Base-by-base conservation (phyloP, 2,797 vertebrate genomes). In the Sebastes hubbsi region DNA sequence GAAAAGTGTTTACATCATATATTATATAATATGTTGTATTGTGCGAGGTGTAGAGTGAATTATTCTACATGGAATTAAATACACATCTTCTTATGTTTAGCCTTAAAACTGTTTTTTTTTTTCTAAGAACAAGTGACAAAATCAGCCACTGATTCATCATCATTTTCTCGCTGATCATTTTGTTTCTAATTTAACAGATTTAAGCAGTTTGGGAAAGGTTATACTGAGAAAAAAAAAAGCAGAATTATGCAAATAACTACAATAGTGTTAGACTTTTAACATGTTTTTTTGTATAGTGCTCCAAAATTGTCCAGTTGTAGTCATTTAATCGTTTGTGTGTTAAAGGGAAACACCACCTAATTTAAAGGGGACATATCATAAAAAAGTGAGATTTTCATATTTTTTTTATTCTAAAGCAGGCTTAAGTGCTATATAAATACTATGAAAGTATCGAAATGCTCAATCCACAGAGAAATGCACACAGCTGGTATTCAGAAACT, bases 141-240 rank as follows among this genome's bases (percentile, higher is more conserved):
- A 5, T 25, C 4, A 30, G 2, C 24, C 12, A 14, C 6, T 16
- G 24, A 65, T 65, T 18, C 4, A 24, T 34, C 0, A 32, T 0
- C 0, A 22, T 34, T 12, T 3, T 13, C 10, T n/a, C 0, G 16
- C 62, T 64, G 6, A 64, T 66, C 1, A 32, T 24, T 7, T 7
- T 42, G 1, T 49, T 32, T 32, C n/a, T 20, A 2, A 32, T 38
- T 54, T 24, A 6, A 25, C 9, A 49, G 16, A 27, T 30, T 46
- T 63, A 11, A 54, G 36, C 7, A 62, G n/a, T 32, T 49, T 1
- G 1, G n/a, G 4, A 20, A n/a, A 55, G 1, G 2, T n/a, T 42
- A 13, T 38, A 42, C 25, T 27, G n/a, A 8, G 16, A 20, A 20
- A n/a, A 61, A 61, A 36, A 36, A 2, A 20, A 3, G 5, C 22